Evolutionary conservation across 2,113 vertebrate species (phyloP), one percentile per base, ranked within the genome.

Genomic region (Sisor rabdophorus): DNA sequence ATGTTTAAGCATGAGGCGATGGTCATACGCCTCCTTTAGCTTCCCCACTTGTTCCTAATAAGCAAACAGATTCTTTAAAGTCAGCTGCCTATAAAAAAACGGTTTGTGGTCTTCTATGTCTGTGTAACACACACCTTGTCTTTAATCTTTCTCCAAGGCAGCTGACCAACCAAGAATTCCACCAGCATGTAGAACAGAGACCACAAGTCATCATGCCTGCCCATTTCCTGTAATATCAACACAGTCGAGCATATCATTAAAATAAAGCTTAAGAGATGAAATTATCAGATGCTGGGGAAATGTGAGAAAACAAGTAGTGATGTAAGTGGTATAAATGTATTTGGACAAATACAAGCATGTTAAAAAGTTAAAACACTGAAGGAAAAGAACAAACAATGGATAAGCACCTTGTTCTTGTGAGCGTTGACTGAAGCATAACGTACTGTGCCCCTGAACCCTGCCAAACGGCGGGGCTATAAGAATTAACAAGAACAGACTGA

Each of bases 141-240:
- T 86, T 99, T 99, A 88, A 99, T 98, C 90, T 98, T 99, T 85
- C 97, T 94, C 97, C 97, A 99, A n/a, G 97, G 97, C 81, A 99
- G 83, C 79, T 99, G 97, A 47, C 97, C 97, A 71, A 98, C 93
- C 70, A 98, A 92, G 87, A 99, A 99, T 83, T 99, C 97, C 82
- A 99, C 96, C 88, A 99, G 88, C 97, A 99, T 99, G 90, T 99
- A 99, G 90, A 98, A 99, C 32, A 99, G 92, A 83, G 97, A 99
- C 97, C 97, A 99, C 72, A 99, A 93, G 84, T 99, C 97, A 81
- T 99, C 97, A 63, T 99, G 97, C 30, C 97, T 94, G 78, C 97
- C 97, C 97, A 99, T 99, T 87, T 99, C 97, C 97, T 99, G 91
- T 70, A 79, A 59, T 52, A 68, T 60, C 4, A 83, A 47, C 17